Percentiles rank a stretch among this genome's conserved stretches.
phyloP scores from a whole-genome alignment of 92 coral and sea anemone species.

The Palythoa heliodiscus region DNA sequence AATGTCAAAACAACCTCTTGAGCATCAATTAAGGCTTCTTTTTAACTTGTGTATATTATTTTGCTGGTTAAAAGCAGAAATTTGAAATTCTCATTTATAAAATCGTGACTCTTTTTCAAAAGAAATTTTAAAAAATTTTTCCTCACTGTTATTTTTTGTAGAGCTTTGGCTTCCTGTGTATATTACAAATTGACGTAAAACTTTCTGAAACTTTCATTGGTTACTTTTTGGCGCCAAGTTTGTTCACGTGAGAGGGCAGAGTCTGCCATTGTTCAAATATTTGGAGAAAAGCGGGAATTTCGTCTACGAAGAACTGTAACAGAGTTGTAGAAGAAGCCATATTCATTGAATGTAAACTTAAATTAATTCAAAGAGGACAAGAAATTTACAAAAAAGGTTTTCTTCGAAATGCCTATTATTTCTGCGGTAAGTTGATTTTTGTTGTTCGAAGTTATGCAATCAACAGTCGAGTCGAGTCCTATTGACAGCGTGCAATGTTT shows the following conservation, averaged over 20 bases:
- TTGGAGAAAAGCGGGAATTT: background rate
- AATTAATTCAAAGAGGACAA: background rate
- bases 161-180: too few relatives aligned
- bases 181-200: conserved; percentile 3
- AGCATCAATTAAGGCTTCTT: too few relatives aligned
- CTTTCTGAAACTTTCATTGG: background rate
- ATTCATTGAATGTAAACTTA: background rate
- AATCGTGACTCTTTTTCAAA: too few relatives aligned
- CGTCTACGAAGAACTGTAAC: background rate
- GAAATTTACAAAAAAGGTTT: background rate
- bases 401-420: conserved; percentile 17
- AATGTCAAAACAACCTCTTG: too few relatives aligned
- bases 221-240: conserved; percentile 29
- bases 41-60: too few relatives aligned
- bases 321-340: background rate
- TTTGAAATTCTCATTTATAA: too few relatives aligned
- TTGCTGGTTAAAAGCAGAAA: too few relatives aligned
- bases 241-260: conserved; percentile 2
- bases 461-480: background rate
- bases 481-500: background rate
- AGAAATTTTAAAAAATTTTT: too few relatives aligned
- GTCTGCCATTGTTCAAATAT: background rate
- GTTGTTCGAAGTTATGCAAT: background rate
- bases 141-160: too few relatives aligned
- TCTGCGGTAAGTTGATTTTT: conserved; percentile 22